phyloP scores from a whole-genome alignment of 2,888 invertebrate genomes.

The Criorhina ranunculi region DNA sequence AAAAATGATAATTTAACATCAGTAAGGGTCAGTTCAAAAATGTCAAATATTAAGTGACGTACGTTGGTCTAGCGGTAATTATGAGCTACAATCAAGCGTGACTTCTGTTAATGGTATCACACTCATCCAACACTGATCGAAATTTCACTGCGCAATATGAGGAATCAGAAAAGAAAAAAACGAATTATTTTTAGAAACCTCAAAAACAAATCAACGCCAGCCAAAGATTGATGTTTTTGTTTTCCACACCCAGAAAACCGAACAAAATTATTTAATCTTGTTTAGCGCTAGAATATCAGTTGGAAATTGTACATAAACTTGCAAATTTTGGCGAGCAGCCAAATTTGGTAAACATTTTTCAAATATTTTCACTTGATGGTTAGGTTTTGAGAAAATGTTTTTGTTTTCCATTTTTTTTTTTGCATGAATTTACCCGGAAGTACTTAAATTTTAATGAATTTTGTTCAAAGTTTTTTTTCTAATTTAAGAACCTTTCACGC shows the following conservation, averaged over 20 bases:
- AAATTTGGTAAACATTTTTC: conserved; percentile 1
- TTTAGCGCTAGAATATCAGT: not conserved
- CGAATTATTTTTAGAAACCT: conserved; percentile 34
- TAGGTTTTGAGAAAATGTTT: not conserved
- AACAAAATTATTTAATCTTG: conserved; percentile 42
- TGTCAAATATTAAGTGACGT: conserved; percentile 31
- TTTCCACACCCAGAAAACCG: conserved; percentile 10
- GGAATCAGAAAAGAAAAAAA: not conserved
- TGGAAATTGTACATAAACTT: conserved; percentile 21
- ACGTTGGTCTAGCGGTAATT: conserved; percentile 2
- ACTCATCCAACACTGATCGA: conserved; percentile 5
- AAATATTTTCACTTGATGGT: conserved; percentile 1
- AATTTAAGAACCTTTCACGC: conserved; percentile 11
- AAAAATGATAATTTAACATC: not conserved
- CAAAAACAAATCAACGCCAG: conserved; percentile 19
- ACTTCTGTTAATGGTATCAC: conserved; percentile 18
- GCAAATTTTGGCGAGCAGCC: conserved; percentile 6
- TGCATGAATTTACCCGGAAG: not conserved
- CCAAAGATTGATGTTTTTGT: conserved; percentile 54
- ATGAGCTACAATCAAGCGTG: not conserved
- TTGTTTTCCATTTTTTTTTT: not conserved
- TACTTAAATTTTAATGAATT: conserved; percentile 12
- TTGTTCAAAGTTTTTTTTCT: not conserved
- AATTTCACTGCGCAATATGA: conserved; percentile 46
- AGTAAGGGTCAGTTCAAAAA: conserved; percentile 9